Evolutionary conservation across 2,888 invertebrate genomes (phyloP).

Genomic region (Penaeus monodon): DNA sequence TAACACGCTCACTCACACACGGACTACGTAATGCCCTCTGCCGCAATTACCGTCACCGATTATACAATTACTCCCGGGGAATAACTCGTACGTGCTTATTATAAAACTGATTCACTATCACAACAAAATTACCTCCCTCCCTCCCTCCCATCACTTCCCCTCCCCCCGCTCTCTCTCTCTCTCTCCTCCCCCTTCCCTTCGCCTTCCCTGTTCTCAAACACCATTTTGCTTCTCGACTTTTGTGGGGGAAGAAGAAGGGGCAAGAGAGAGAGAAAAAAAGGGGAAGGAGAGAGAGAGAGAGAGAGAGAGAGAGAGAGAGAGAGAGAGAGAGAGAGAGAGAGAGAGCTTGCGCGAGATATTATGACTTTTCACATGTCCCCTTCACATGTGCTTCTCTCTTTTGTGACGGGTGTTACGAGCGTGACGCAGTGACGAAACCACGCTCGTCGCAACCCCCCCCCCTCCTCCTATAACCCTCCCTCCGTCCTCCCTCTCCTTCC

Average conservation of each 20-base stretch:
- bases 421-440: background rate
- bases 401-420: too few relatives aligned
- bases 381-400: too few relatives aligned
- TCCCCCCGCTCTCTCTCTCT: too few relatives aligned
- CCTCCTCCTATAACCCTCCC: background rate
- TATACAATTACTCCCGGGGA: slow-evolving; percentile 18
- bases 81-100: slow-evolving; percentile 28
- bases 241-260: background rate
- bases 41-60: slow-evolving; percentile 16
- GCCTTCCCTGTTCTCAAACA: too few relatives aligned
- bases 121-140: background rate
- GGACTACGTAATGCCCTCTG: slow-evolving; percentile 1
- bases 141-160: background rate
- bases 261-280: slow-evolving; percentile 1
- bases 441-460: background rate
- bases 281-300: slow-evolving; percentile 19
- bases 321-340: too few relatives aligned
- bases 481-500: background rate
- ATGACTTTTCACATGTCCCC: too few relatives aligned
- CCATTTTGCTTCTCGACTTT: background rate
- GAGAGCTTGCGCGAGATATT: too few relatives aligned
- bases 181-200: too few relatives aligned
- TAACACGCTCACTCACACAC: slow-evolving; percentile 14
- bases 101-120: slow-evolving; percentile 14
- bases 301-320: background rate